Evolutionary conservation across 2,888 invertebrate genomes (phyloP).

Genomic region (Imbricaverruca yamaguchii): DNA sequence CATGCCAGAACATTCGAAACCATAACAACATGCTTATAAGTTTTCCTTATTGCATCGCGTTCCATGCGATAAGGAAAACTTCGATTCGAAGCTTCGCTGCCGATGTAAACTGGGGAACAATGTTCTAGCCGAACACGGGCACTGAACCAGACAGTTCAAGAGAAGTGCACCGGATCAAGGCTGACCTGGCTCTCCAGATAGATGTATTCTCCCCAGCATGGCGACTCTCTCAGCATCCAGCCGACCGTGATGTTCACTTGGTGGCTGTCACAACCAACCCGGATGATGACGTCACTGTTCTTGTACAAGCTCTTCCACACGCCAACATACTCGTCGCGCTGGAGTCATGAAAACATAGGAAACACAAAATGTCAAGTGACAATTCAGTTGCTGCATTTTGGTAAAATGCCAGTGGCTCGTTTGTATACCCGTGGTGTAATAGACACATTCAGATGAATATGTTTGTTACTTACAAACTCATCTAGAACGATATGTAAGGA

Average conservation of each 20-base stretch:
- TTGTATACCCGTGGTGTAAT: no score
- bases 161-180: neutral
- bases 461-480: no score
- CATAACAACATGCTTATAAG: neutral
- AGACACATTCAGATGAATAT: no score
- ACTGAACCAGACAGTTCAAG: neutral
- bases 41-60: neutral
- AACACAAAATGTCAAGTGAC: neutral
- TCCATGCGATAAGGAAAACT: no score
- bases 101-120: no score
- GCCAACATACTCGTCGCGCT: conserved; percentile 34
- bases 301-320: conserved; percentile 58
- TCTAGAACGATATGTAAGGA: no score
- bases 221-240: conserved; percentile 51
- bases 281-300: conserved; percentile 59
- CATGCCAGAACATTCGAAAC: no score
- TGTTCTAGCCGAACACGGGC: neutral
- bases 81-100: no score
- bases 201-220: conserved; percentile 49
- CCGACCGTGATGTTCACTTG: conserved; percentile 43
- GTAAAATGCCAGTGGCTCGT: no score
- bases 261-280: conserved; percentile 33
- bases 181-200: conserved; percentile 11
- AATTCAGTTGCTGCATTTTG: no score
- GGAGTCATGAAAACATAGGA: neutral